Conservation (phyloP, 2,113 vertebrate species). For the Menidia beryllina region DNA sequence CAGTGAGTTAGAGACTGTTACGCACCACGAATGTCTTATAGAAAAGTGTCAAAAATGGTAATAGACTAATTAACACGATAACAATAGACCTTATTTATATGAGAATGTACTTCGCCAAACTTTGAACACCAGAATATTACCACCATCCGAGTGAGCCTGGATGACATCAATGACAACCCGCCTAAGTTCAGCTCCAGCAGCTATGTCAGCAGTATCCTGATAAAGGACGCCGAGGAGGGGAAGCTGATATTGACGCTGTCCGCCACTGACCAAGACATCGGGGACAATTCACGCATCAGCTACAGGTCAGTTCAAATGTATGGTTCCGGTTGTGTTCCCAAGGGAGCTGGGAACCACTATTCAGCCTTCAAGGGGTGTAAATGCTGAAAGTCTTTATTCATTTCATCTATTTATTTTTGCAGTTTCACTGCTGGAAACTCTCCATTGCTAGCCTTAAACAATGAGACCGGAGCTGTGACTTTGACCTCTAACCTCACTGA, state of each 20-base stretch:
- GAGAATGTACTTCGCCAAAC: not conserved
- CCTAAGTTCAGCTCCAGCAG: constrained; percentile 48
- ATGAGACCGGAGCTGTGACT: constrained; percentile 76
- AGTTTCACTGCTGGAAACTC: constrained; percentile 77
- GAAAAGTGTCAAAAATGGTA: not conserved
- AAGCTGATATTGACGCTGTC: constrained; percentile 50
- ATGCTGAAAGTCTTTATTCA: not conserved
- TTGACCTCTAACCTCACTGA: constrained; percentile 69
- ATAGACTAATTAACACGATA: not conserved
- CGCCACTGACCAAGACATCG: constrained; percentile 36
- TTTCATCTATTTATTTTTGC: not conserved
- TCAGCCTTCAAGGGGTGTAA: not conserved
- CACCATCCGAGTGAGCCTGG: constrained; percentile 68
- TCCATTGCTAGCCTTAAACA: constrained; percentile 75
- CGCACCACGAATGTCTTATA: too few relatives aligned
- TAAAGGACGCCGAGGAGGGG: constrained; percentile 40
- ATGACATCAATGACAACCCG: constrained; percentile 47
- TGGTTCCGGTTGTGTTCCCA: not conserved
- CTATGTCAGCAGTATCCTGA: constrained; percentile 39
- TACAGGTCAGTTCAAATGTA: constrained; percentile 53
- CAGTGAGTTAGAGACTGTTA: too few relatives aligned
- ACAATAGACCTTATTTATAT: accelerated
- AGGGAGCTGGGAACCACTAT: too few relatives aligned
- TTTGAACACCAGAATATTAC: constrained; percentile 78
- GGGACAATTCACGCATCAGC: constrained; percentile 48